phyloP scores from a whole-genome alignment of 2,888 invertebrate species.

The Leptinotarsa haldemani region DNA sequence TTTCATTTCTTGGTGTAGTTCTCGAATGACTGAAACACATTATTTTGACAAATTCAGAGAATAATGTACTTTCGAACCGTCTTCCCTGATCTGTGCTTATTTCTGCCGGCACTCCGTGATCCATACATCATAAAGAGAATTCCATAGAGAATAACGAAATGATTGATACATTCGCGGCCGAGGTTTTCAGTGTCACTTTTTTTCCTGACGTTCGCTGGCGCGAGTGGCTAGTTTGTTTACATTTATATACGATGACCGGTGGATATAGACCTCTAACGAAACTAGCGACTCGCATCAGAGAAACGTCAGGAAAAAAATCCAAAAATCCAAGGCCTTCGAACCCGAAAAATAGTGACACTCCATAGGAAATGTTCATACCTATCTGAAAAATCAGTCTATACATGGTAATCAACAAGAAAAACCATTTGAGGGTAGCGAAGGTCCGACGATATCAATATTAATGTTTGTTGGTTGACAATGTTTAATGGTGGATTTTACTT shows the following conservation, averaged over 20 bases:
- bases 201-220: too few relatives aligned
- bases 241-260: too few relatives aligned
- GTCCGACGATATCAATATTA: conserved; percentile 53
- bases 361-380: too few relatives aligned
- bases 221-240: too few relatives aligned
- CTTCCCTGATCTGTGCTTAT: conserved; percentile 58
- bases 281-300: too few relatives aligned
- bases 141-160: too few relatives aligned
- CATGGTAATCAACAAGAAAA: conserved; percentile 36
- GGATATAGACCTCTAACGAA: conserved; percentile 37
- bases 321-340: too few relatives aligned
- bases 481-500: too few relatives aligned
- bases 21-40: background rate
- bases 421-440: conserved; percentile 46
- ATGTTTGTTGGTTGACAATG: background rate
- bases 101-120: conserved; percentile 57
- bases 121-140: conserved; percentile 31
- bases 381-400: conserved; percentile 25
- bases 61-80: conserved; percentile 56
- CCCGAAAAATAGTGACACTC: too few relatives aligned
- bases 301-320: too few relatives aligned
- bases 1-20: conserved; percentile 13
- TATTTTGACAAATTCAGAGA: conserved; percentile 39
- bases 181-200: too few relatives aligned
- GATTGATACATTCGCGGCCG: too few relatives aligned